phyloP scores from a whole-genome alignment of 2,888 invertebrate genomes.

The Epirrhoe alternata region DNA sequence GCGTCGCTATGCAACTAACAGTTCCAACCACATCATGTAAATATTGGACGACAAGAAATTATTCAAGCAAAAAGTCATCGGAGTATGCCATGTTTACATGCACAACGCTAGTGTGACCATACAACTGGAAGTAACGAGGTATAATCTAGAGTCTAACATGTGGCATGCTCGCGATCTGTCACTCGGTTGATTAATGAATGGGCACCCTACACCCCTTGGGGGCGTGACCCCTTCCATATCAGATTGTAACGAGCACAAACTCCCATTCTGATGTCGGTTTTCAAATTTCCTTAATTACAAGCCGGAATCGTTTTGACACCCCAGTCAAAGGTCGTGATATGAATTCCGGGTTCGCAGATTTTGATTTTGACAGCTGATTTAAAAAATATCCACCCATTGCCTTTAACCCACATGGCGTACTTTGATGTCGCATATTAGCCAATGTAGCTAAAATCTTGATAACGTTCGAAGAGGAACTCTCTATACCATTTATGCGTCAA shows the following conservation, averaged over 20 bases:
- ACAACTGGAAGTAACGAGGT: constrained; percentile 59
- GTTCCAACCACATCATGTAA: neutral
- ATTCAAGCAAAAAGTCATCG: constrained; percentile 32
- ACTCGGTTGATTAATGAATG: constrained; percentile 74
- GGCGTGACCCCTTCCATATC: constrained; percentile 47
- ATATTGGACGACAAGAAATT: constrained; percentile 13
- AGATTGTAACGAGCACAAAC: constrained; percentile 54
- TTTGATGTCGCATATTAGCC: neutral
- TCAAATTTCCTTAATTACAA: constrained; percentile 82
- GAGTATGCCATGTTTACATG: constrained; percentile 34
- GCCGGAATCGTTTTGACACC: constrained; percentile 68
- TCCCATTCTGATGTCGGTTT: constrained; percentile 65
- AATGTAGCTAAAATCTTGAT: neutral
- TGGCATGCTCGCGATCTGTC: constrained; percentile 69
- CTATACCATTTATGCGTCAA: too few relatives aligned
- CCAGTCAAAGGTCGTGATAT: constrained; percentile 41
- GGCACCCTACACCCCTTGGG: constrained; percentile 47
- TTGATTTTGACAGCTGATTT: constrained; percentile 24
- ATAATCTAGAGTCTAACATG: constrained; percentile 66
- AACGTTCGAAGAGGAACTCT: neutral
- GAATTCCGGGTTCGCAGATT: constrained; percentile 33
- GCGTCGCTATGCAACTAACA: neutral
- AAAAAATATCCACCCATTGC: constrained; percentile 2
- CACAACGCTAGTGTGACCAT: constrained; percentile 55
- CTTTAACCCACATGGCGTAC: neutral